Evolutionary conservation across 2,888 invertebrate genomes (phyloP).

Genomic region (Morpho deidamia): DNA sequence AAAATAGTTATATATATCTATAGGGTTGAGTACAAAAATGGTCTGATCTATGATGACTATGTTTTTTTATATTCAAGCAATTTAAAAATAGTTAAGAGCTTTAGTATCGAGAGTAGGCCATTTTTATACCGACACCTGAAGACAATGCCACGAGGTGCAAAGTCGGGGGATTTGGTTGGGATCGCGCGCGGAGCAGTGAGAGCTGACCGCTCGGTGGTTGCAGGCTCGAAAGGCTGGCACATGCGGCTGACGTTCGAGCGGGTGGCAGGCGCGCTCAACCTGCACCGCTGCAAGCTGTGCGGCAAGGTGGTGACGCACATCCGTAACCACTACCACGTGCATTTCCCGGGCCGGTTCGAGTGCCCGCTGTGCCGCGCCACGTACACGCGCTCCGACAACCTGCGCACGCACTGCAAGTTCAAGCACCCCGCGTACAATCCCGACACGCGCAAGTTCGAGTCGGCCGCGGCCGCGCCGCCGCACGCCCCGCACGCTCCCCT

Average conservation of each 20-base stretch:
- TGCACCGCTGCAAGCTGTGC: conserved; percentile 96
- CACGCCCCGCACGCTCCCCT: conserved; percentile 68
- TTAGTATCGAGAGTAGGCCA: conserved; percentile 9
- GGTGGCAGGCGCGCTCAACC: conserved; percentile 94
- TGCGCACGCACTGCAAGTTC: conserved; percentile 95
- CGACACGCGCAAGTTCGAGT: conserved; percentile 92
- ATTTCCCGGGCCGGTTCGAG: conserved; percentile 95
- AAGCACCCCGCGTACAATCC: conserved; percentile 93
- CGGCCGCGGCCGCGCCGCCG: conserved; percentile 68
- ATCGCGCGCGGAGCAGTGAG: conserved; percentile 25
- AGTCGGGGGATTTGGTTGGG: conserved; percentile 25
- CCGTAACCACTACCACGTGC: conserved; percentile 96
- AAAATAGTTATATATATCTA: conserved; percentile 3
- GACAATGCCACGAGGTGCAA: conserved; percentile 1
- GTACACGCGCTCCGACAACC: conserved; percentile 94
- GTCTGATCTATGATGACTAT: conserved; percentile 1
- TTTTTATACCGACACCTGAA: conserved; percentile 9
- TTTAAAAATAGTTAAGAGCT: neutral
- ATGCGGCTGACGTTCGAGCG: conserved; percentile 97
- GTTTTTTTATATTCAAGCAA: too few relatives aligned
- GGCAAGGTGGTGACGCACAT: conserved; percentile 97
- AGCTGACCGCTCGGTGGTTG: conserved; percentile 79
- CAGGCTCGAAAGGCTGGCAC: conserved; percentile 97
- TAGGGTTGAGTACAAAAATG: conserved; percentile 14
- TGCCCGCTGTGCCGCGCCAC: conserved; percentile 94